Conservation (phyloP, 2,113 vertebrate species). For the Merops nubicus region DNA sequence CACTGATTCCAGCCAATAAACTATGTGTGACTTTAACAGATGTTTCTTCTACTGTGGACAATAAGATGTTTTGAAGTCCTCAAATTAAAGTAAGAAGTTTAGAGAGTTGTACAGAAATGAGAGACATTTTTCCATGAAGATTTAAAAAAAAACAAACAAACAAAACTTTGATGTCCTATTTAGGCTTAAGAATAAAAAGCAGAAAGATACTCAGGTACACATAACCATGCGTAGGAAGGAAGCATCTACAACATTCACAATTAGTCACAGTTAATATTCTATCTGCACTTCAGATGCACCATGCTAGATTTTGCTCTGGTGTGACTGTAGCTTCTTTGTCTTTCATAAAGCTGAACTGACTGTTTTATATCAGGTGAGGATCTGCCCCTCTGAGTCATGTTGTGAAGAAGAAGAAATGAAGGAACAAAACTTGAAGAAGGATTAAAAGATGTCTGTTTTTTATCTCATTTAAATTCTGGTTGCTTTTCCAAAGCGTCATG, state of each 20-base stretch:
- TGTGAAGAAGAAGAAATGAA: conserved; percentile 18
- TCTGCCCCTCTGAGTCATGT: conserved; percentile 19
- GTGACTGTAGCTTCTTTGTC: background rate
- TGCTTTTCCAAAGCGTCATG: background rate
- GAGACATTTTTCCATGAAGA: conserved; percentile 23
- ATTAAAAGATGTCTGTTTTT: conserved; percentile 47
- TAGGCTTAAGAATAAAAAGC: conserved; percentile 59
- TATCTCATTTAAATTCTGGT: conserved; percentile 27
- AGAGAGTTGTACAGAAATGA: background rate
- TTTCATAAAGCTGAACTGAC: conserved; percentile 38
- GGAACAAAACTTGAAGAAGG: conserved; percentile 1
- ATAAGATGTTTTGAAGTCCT: conserved; percentile 50
- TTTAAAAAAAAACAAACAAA: background rate
- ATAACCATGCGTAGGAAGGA: conserved; percentile 38
- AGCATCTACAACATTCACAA: conserved; percentile 6
- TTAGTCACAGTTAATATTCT: conserved; percentile 32
- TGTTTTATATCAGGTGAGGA: conserved; percentile 49
- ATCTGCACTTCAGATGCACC: background rate
- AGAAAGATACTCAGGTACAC: conserved; percentile 60
- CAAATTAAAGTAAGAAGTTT: conserved; percentile 63
- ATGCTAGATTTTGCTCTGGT: conserved; percentile 31
- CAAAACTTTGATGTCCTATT: conserved; percentile 48
- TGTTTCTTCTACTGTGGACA: conserved; percentile 34
- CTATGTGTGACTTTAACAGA: conserved; percentile 54
- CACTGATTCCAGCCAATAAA: conserved; percentile 41